A percentile compares a stretch with the other conserved stretches of the same genome.
Conservation (phyloP, 2,797 vertebrate species). For the Spea hammondii region DNA sequence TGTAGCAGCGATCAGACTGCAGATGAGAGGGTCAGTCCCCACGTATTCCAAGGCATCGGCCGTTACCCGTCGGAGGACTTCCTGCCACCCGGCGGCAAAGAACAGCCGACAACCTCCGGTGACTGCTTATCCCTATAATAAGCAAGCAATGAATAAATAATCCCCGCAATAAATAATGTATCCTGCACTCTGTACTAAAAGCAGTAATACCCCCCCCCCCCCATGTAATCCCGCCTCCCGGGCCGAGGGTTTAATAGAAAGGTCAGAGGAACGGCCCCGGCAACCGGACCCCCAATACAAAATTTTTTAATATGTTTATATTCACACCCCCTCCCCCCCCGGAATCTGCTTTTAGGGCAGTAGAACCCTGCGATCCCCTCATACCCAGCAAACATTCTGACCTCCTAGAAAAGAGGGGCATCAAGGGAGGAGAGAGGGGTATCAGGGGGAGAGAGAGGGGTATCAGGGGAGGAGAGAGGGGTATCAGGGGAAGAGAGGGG, state of each 20-base stretch:
- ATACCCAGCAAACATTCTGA: too few species aligned
- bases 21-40: slow-evolving; percentile 21
- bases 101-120: neutral
- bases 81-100: neutral
- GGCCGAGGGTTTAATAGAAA: slow-evolving; percentile 1
- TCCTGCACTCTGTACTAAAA: slow-evolving; percentile 3
- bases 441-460: too few species aligned
- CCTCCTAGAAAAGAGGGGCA: too few species aligned
- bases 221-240: neutral
- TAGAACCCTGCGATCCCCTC: too few species aligned
- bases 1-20: slow-evolving; percentile 29
- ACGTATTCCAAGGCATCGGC: slow-evolving; percentile 29
- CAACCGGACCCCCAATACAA: too few species aligned
- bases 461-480: too few species aligned
- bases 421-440: too few species aligned
- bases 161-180: slow-evolving; percentile 24
- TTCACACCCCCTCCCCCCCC: too few species aligned
- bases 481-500: too few species aligned
- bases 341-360: too few species aligned
- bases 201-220: neutral
- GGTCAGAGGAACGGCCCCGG: too few species aligned
- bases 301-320: too few species aligned
- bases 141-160: slow-evolving; percentile 39
- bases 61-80: slow-evolving; percentile 16
- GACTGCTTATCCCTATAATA: slow-evolving; percentile 19